Percentiles rank a stretch among this genome's conserved stretches.
These are phyloP conservation scores for Cossypha heuglini DNA, from an alignment of 2,797 vertebrate genomes.

Conservation along the genomic window DNA sequence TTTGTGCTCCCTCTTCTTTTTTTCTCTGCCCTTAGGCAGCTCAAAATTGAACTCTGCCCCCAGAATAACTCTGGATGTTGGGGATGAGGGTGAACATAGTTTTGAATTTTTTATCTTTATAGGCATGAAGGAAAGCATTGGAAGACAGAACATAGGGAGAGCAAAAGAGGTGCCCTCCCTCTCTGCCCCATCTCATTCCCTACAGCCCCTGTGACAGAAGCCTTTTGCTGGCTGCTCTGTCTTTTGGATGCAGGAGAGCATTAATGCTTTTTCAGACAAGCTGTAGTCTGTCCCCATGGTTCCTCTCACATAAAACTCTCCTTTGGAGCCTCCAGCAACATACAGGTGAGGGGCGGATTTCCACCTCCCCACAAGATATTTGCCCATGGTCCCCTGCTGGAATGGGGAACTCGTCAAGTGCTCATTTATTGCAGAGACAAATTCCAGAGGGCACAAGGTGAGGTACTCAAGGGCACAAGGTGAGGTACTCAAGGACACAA, in stretches of 20 bases:
- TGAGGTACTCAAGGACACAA: not conserved
- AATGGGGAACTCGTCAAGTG: not conserved
- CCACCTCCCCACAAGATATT: not conserved
- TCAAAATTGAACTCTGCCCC: not conserved
- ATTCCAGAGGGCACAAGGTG: not conserved
- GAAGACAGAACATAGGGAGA: accelerated
- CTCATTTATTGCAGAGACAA: not conserved
- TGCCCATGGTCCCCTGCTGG: not conserved
- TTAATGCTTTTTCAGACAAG: not conserved
- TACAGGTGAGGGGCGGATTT: not conserved
- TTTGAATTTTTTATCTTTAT: not conserved
- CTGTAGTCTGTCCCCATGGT: not conserved
- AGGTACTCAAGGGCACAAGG: not conserved
- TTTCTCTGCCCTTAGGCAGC: not conserved
- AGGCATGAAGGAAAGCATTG: not conserved
- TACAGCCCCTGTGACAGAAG: not conserved
- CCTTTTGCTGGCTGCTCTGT: not conserved
- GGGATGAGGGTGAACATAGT: not conserved
- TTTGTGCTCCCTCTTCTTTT: not conserved
- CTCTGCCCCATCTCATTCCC: not conserved
- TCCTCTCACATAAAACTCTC: not conserved
- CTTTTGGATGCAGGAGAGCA: not conserved
- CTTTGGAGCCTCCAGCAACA: not conserved
- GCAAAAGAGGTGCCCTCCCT: not conserved
- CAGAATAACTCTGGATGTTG: not conserved